Evolutionary conservation across 2,888 invertebrate species (phyloP).

Genomic region (Blomia tropicalis): DNA sequence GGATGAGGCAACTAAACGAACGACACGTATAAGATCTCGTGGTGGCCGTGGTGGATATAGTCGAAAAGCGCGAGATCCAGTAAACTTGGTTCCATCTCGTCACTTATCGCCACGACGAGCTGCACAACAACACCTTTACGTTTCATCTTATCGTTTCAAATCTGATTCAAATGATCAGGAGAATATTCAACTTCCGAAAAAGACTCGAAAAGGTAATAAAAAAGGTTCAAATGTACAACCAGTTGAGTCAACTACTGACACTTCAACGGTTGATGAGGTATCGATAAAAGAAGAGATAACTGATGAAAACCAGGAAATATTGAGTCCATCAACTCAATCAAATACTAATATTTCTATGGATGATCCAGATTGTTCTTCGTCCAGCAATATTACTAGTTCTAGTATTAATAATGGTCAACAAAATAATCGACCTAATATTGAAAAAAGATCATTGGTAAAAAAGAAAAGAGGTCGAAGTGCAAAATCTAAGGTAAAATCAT

Average conservation of each 20-base stretch:
- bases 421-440: not conserved
- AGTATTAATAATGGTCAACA: no score
- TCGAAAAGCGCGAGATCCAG: not conserved
- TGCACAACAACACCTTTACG: slow-evolving; percentile 26
- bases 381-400: no score
- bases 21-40: no score
- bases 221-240: not conserved
- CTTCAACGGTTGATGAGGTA: not conserved
- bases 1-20: not conserved
- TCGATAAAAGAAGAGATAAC: not conserved
- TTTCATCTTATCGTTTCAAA: slow-evolving; percentile 5
- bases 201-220: not conserved
- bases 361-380: not conserved
- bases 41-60: not conserved
- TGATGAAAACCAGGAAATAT: no score
- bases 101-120: slow-evolving; percentile 26
- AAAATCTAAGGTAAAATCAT: not conserved
- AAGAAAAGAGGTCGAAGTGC: not conserved
- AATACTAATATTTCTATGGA: not conserved
- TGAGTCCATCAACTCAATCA: not conserved
- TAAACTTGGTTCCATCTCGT: slow-evolving; percentile 1
- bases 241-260: not conserved
- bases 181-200: not conserved
- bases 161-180: not conserved
- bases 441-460: not conserved